Conservation (phyloP, 2,113 vertebrate species). For the Struthio camelus region DNA sequence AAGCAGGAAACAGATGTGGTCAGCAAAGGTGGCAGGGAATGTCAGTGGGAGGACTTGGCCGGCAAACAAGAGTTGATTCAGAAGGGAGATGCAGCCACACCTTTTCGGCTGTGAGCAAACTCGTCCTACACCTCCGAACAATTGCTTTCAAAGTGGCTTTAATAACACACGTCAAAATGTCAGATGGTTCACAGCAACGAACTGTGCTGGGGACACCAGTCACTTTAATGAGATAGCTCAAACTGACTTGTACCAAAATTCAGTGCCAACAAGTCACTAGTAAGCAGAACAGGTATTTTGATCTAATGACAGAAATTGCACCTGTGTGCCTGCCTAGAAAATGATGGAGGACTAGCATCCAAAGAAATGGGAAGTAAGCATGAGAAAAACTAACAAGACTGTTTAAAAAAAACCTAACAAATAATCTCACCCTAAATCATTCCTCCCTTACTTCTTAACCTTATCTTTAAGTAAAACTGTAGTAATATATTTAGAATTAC, state of each 20-base stretch:
- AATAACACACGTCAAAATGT: neutral
- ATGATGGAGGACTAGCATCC: neutral
- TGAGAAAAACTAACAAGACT: neutral
- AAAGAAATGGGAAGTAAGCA: neutral
- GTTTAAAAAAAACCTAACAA: neutral
- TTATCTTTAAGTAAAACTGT: neutral
- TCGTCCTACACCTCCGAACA: neutral
- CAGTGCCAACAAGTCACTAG: neutral
- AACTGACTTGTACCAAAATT: neutral
- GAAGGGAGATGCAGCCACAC: slow-evolving; percentile 16
- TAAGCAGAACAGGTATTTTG: neutral
- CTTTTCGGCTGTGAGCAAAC: neutral
- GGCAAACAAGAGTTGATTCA: neutral
- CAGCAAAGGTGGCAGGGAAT: neutral
- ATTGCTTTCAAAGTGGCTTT: neutral
- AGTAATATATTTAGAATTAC: neutral
- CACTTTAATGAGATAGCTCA: neutral
- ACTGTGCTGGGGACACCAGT: neutral
- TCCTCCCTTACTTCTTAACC: neutral
- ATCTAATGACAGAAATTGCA: neutral
- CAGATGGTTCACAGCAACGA: neutral
- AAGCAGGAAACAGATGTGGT: neutral
- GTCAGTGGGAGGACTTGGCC: slow-evolving; percentile 12
- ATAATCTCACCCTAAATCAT: neutral
- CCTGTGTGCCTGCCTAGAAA: neutral